Percentiles rank a stretch among this genome's conserved stretches.
Evolutionary conservation across 2,797 vertebrate genomes (phyloP).

Genomic region (Rhyacichthys aspro): DNA sequence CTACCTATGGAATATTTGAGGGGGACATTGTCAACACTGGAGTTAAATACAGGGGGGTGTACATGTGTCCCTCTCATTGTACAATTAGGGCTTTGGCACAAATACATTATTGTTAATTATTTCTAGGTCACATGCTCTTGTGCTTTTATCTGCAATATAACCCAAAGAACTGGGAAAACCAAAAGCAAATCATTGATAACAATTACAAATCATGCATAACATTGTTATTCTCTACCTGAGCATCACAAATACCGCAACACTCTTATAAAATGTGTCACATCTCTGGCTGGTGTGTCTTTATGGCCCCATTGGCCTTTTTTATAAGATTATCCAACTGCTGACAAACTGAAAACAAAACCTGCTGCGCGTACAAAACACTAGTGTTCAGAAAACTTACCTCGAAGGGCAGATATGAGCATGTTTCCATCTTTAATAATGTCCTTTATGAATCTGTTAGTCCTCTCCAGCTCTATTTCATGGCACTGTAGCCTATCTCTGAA

Average conservation of each 20-base stretch:
- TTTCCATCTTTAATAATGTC: slow-evolving; percentile 96
- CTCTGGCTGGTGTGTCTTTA: slow-evolving; percentile 1
- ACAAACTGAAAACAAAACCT: not conserved
- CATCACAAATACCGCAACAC: not conserved
- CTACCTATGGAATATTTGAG: not conserved
- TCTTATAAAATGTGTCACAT: not conserved
- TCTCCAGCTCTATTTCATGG: slow-evolving; percentile 94
- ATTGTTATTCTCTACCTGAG: not conserved
- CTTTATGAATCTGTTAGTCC: slow-evolving; percentile 97
- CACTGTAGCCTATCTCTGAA: slow-evolving; percentile 94
- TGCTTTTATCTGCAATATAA: no score
- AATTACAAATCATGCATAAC: not conserved
- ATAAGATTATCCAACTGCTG: slow-evolving; percentile 8
- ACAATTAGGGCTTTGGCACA: slow-evolving; percentile 4
- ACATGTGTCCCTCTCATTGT: not conserved
- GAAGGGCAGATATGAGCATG: slow-evolving; percentile 90
- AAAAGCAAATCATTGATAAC: not conserved
- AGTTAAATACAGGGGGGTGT: not conserved
- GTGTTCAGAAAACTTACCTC: slow-evolving; percentile 81
- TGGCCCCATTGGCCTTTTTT: slow-evolving; percentile 25
- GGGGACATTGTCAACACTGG: slow-evolving; percentile 4
- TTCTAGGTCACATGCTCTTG: slow-evolving; percentile 8
- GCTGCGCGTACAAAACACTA: not conserved
- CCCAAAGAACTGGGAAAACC: no score
- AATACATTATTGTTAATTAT: not conserved